These are phyloP conservation scores for Drosophila micromelanica DNA, from an alignment of 1,140 invertebrate genomes.

Conservation along the genomic window DNA sequence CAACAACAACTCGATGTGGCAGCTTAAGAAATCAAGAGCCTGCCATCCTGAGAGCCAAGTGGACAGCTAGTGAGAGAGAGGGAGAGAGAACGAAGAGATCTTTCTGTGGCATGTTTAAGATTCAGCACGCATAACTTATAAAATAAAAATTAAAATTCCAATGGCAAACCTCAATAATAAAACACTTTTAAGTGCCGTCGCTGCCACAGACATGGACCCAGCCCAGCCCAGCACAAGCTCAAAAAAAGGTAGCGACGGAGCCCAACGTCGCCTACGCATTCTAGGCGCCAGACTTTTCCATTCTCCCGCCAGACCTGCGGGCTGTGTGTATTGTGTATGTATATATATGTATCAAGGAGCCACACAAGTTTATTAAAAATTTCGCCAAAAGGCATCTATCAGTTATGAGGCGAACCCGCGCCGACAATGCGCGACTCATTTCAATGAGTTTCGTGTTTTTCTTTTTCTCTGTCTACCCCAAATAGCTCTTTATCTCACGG, in stretches of 20 bases:
- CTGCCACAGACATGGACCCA: conserved; percentile 11
- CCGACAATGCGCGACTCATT: conserved; percentile 67
- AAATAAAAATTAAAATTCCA: conserved; percentile 82
- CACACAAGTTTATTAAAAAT: conserved; percentile 74
- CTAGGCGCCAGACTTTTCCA: conserved; percentile 16
- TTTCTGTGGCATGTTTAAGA: conserved; percentile 58
- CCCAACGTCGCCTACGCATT: background rate
- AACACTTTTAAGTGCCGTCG: conserved; percentile 67
- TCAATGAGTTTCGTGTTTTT: conserved; percentile 67
- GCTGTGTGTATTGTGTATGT: conserved; percentile 16
- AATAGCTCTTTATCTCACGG: background rate
- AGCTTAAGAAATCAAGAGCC: conserved; percentile 49
- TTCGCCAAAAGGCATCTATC: conserved; percentile 73
- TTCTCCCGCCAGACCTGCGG: conserved; percentile 6
- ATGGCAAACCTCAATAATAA: conserved; percentile 72
- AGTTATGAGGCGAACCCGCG: conserved; percentile 56
- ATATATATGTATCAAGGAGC: conserved; percentile 21
- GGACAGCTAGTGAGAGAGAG: conserved; percentile 10
- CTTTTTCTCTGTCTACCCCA: conserved; percentile 3
- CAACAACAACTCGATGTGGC: conserved; percentile 22
- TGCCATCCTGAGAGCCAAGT: conserved; percentile 21
- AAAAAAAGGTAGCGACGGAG: conserved; percentile 19
- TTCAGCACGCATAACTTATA: conserved; percentile 73
- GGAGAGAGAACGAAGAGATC: conserved; percentile 20
- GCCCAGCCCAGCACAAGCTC: background rate